Evolutionary conservation across 1,140 invertebrate genomes (phyloP).

Genomic region (Drosophila teissieri): DNA sequence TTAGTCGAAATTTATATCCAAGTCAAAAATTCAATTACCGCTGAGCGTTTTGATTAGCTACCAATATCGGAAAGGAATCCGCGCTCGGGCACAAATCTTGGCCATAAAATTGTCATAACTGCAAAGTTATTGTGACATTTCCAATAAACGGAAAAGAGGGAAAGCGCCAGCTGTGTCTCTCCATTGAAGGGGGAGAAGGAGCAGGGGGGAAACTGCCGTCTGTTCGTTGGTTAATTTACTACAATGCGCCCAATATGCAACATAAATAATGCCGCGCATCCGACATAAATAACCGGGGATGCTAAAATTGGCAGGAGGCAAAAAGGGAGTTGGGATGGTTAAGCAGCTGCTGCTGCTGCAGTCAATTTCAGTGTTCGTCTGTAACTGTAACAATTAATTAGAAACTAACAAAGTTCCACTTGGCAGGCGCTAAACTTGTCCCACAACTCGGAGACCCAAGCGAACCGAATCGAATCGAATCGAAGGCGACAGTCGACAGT

Average conservation of each 20-base stretch:
- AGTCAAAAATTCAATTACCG: constrained; percentile 19
- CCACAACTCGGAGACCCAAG: constrained; percentile 24
- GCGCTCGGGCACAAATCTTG: constrained; percentile 24
- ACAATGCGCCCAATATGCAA: constrained; percentile 74
- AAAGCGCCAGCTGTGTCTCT: constrained; percentile 52
- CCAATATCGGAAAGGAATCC: constrained; percentile 9
- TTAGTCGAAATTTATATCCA: constrained; percentile 18
- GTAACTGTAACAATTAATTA: constrained; percentile 82
- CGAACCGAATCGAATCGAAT: constrained; percentile 34
- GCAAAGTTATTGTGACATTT: constrained; percentile 69
- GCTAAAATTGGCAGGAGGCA: constrained; percentile 42
- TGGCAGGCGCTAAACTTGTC: constrained; percentile 75
- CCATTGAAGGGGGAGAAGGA: background rate
- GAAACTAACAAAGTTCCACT: constrained; percentile 82
- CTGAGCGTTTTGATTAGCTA: constrained; percentile 27
- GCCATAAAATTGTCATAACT: constrained; percentile 74
- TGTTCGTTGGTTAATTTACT: constrained; percentile 66
- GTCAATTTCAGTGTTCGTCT: constrained; percentile 47
- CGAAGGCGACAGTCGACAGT: constrained; percentile 15
- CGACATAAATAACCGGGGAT: constrained; percentile 73
- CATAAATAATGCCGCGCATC: constrained; percentile 75
- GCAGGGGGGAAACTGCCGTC: background rate
- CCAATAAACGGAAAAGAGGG: constrained; percentile 48
- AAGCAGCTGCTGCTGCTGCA: constrained; percentile 50
- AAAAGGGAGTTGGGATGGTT: constrained; percentile 1